Conservation (phyloP, 2,113 vertebrate species). For the Suricata suricatta region DNA sequence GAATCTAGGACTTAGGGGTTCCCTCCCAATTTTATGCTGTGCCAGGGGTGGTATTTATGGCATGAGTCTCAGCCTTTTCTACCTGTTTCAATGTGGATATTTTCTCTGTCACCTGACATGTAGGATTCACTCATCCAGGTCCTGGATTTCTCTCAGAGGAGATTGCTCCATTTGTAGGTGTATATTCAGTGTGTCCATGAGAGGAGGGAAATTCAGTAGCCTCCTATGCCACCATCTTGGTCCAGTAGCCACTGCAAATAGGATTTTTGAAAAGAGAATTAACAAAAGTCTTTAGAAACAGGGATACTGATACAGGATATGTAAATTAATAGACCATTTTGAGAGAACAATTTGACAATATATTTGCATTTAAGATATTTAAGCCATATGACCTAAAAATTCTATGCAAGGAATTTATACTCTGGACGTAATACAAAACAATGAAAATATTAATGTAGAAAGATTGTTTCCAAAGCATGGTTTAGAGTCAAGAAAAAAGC, state of each 20-base stretch:
- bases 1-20: not conserved
- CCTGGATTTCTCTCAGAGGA: not conserved
- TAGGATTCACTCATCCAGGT: not conserved
- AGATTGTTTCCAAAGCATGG: not conserved
- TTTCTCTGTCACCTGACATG: not conserved
- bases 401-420: not conserved
- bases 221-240: not conserved
- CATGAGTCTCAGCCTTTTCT: not conserved
- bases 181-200: not conserved
- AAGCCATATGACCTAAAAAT: not conserved
- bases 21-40: not conserved
- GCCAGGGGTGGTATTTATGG: not conserved
- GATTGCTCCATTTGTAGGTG: not conserved
- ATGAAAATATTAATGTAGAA: not conserved
- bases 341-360: not conserved
- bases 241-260: not conserved
- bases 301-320: not conserved
- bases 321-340: not conserved
- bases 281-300: not conserved
- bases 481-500: not conserved
- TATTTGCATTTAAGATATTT: constrained; percentile 7
- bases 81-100: not conserved
- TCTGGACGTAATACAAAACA: not conserved
- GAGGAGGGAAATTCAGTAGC: not conserved
- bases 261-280: not conserved